phyloP scores from a whole-genome alignment of 2,888 invertebrate species.

The Chloromyia formosa region DNA sequence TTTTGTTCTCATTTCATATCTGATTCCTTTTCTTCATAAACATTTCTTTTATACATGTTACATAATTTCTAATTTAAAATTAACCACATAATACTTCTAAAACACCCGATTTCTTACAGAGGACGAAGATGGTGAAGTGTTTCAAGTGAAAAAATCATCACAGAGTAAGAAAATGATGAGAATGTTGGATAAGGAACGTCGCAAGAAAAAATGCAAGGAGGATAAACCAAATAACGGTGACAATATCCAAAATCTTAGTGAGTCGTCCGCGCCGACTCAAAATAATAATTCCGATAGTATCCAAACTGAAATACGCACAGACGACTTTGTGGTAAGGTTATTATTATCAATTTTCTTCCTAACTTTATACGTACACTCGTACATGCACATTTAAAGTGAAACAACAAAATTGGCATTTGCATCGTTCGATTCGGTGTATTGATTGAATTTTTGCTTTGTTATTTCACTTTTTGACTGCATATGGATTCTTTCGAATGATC shows the following conservation, averaged over 20 bases:
- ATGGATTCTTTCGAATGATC: no score
- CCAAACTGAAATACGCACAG: constrained; percentile 75
- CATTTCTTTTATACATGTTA: no score
- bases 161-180: constrained; percentile 90
- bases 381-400: constrained; percentile 20
- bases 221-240: constrained; percentile 51
- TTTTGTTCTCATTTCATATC: no score
- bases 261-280: constrained; percentile 51
- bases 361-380: background rate
- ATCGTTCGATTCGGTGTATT: background rate
- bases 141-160: constrained; percentile 95
- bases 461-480: background rate
- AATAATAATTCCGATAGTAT: constrained; percentile 67
- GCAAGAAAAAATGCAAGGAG: constrained; percentile 60
- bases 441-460: background rate
- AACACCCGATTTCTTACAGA: constrained; percentile 56
- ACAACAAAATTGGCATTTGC: background rate
- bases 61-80: no score
- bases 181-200: constrained; percentile 80
- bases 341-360: constrained; percentile 63
- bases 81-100: no score
- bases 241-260: constrained; percentile 35
- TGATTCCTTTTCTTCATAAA: no score
- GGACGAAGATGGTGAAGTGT: constrained; percentile 85
- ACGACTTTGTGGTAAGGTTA: constrained; percentile 73